Evolutionary conservation across 2,888 invertebrate species (phyloP).

Genomic region (Ormyrus pomaceus): DNA sequence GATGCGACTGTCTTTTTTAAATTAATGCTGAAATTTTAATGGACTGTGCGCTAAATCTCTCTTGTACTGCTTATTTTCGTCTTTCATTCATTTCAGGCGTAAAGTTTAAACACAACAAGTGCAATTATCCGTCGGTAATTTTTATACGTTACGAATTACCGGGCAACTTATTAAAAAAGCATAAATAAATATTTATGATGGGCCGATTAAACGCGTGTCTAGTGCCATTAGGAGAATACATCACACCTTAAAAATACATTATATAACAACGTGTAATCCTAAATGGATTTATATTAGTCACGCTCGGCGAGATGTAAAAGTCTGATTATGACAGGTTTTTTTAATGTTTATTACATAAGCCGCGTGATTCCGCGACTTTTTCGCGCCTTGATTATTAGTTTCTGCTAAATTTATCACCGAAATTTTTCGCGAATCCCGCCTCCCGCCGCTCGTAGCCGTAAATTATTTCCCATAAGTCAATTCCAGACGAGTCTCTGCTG

Average conservation of each 20-base stretch:
- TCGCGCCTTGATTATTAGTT: constrained; percentile 43
- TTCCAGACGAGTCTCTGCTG: not conserved
- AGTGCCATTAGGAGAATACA: constrained; percentile 37
- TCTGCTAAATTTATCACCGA: constrained; percentile 38
- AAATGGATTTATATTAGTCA: constrained; percentile 48
- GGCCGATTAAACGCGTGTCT: constrained; percentile 19
- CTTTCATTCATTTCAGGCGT: no score
- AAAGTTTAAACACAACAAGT: no score
- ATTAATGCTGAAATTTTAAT: not conserved
- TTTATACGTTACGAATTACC: not conserved
- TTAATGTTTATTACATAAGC: constrained; percentile 41
- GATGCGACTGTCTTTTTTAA: constrained; percentile 6
- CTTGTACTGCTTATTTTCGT: no score
- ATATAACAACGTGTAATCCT: constrained; percentile 15
- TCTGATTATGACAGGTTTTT: constrained; percentile 31
- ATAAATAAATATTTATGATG: constrained; percentile 18
- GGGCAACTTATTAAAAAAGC: constrained; percentile 15
- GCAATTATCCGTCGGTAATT: not conserved
- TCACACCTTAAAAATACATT: constrained; percentile 36
- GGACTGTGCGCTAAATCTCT: not conserved
- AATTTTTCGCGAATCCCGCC: not conserved
- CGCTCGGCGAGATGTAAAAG: constrained; percentile 34
- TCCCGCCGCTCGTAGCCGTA: constrained; percentile 9
- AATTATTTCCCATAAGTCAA: constrained; percentile 41
- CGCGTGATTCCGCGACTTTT: constrained; percentile 16